Evolutionary conservation across 2,888 invertebrate genomes (phyloP), one percentile per base, ranked within the genome.

Genomic region (Phortica okadai): DNA sequence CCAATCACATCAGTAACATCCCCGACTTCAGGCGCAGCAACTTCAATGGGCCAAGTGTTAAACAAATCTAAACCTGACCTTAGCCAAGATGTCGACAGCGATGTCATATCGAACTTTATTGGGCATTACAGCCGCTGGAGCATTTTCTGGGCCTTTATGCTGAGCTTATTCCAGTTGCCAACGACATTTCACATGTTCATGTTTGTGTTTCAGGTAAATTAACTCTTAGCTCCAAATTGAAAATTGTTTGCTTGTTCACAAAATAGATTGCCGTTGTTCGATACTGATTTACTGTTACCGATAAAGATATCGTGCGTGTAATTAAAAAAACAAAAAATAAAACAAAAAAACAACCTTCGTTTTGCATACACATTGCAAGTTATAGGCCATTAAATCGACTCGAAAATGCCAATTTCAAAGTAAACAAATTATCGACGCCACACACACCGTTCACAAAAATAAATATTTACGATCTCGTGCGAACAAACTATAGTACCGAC

Each of bases 171-270:
- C 89, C 93, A 94, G 89, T 90, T 94, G 76, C 93, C 94, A 6
- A 93, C 93, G 81, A 94, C 94, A 58, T 94, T 94, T 92, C 94
- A 94, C 89, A 93, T 94, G 82, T 93, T 94, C 88, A 92, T 92
- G 42, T 93, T 93, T 76, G 94, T 94, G 4, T 94, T 94, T 86
- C 91, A 91, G 89, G 92, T 92, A 80, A 90, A 89, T 85, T 14
- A 50, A 21, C 21, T 21, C 21, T 21, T 21, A 21, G 21, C 21
- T 21, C 21, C 21, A 21, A 21, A 50, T 14, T 50, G 3, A 6
- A 50, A 11, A 50, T 50, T 3, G 10, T 11, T 50, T 50, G 14
- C 50, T 50, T 8, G 8, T 14, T 5, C 10, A 11, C 50, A 14
- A 50, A 11, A 11, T 50, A 6, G 50, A 50, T 50, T 50, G 14